phyloP scores from a whole-genome alignment of 2,797 vertebrate species.

The Peromyscus aztecus region DNA sequence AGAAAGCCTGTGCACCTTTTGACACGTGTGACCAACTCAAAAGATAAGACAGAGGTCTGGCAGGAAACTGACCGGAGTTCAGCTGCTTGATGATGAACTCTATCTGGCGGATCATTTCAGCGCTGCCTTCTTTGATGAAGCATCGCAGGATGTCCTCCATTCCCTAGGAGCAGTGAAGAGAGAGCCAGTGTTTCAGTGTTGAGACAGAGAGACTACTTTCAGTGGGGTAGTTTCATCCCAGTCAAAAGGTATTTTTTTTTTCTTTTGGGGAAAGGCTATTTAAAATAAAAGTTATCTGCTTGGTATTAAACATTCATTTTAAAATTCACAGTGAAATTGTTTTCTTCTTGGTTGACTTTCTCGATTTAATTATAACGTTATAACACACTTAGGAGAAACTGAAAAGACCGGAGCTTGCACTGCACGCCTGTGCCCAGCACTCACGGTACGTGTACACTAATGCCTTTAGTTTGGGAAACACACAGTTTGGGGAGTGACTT shows the following conservation, averaged over 20 bases:
- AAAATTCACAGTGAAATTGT: conserved; percentile 25
- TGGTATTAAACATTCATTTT: not conserved
- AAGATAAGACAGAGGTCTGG: conserved; percentile 49
- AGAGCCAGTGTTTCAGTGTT: conserved; percentile 35
- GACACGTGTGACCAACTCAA: conserved; percentile 50
- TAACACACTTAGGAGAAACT: not conserved
- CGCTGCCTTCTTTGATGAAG: conserved; percentile 95
- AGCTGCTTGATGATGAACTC: conserved; percentile 97
- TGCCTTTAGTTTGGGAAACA: not conserved
- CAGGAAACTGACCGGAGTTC: conserved; percentile 91
- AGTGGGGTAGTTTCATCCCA: not conserved
- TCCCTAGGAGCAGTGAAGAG: conserved; percentile 89
- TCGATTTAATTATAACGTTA: not conserved
- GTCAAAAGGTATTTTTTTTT: not conserved
- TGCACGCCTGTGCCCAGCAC: too few relatives aligned
- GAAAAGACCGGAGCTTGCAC: not conserved
- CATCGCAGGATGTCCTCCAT: conserved; percentile 96
- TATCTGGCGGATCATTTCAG: conserved; percentile 94
- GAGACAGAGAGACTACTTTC: not conserved
- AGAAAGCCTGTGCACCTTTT: conserved; percentile 57
- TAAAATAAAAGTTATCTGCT: conserved; percentile 15
- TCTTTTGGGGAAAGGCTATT: not conserved
- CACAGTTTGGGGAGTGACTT: not conserved
- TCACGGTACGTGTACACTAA: not conserved
- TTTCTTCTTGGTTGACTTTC: conserved; percentile 48